Evolutionary conservation across 2,113 vertebrate species (phyloP).

Genomic region (Pampusana beccarii): DNA sequence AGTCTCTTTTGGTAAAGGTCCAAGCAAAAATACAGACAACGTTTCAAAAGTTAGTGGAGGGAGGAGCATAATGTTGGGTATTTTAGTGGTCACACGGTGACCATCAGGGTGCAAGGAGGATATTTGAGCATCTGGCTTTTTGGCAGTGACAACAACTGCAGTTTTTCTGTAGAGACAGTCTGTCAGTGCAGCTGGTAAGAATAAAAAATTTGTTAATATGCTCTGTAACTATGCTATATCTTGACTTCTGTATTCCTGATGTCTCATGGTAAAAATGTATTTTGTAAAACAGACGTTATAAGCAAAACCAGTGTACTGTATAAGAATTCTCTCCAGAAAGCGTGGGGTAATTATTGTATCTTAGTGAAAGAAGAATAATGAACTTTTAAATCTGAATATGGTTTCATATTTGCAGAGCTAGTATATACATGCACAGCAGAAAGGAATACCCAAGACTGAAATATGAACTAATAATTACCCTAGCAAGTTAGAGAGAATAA

Average conservation of each 20-base stretch:
- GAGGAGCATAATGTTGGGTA: neutral
- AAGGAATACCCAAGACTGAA: neutral
- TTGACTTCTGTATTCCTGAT: neutral
- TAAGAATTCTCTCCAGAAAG: neutral
- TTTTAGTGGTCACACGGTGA: neutral
- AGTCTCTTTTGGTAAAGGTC: neutral
- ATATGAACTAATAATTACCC: neutral
- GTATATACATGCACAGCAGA: neutral
- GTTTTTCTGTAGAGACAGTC: neutral
- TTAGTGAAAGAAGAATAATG: neutral
- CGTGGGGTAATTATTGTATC: neutral
- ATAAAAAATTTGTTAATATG: neutral
- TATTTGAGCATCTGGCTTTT: neutral
- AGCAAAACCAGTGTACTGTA: neutral
- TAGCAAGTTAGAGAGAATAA: neutral
- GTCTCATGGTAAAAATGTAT: neutral
- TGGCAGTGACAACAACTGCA: neutral
- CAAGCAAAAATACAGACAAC: neutral
- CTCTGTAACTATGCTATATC: neutral
- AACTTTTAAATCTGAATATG: neutral
- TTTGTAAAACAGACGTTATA: neutral
- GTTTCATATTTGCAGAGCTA: conserved; percentile 2
- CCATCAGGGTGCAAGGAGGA: neutral
- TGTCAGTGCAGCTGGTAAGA: neutral
- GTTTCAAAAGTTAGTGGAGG: neutral